phyloP scores from a whole-genome alignment of 2,113 vertebrate genomes.

The Paramormyrops kingsleyae region DNA sequence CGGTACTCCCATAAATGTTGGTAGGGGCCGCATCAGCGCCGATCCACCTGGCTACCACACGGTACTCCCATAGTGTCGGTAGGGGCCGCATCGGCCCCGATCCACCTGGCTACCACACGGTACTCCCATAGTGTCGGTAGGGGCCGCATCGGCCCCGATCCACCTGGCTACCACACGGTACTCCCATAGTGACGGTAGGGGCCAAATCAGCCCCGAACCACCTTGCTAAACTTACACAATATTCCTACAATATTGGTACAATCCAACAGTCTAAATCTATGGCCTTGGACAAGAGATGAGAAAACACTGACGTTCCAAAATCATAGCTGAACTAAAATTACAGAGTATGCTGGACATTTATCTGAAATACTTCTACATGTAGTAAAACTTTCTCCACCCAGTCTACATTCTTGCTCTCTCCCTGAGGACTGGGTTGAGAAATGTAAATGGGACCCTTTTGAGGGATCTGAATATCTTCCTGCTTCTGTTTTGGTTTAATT shows the following conservation, averaged over 20 bases:
- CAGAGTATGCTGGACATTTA: neutral
- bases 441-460: neutral
- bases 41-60: neutral
- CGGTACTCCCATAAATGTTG: neutral
- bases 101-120: neutral
- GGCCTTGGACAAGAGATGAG: neutral
- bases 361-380: neutral
- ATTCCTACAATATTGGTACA: neutral
- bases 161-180: neutral
- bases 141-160: neutral
- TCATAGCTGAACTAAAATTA: neutral
- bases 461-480: neutral
- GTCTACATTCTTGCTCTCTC: neutral
- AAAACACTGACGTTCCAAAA: neutral
- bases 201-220: too few species aligned
- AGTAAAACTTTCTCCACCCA: neutral
- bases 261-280: neutral
- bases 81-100: too few species aligned
- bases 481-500: neutral
- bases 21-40: too few species aligned
- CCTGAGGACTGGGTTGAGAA: neutral
- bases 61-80: too few species aligned
- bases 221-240: neutral
- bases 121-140: neutral
- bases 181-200: neutral